phyloP scores from a whole-genome alignment of 2,888 invertebrate genomes.

The Euplagia quadripunctaria region DNA sequence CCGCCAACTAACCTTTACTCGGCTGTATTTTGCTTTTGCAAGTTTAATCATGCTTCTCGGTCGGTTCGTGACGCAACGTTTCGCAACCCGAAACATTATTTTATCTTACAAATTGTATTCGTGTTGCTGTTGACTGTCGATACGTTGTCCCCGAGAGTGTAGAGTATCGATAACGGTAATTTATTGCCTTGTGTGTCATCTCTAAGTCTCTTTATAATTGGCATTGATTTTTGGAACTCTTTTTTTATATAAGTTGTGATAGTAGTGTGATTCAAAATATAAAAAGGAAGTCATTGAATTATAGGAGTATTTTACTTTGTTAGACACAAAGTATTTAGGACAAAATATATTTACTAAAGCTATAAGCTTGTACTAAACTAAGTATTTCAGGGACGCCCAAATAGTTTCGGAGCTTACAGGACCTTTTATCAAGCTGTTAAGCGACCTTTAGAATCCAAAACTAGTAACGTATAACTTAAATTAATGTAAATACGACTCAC shows the following conservation, averaged over 20 bases:
- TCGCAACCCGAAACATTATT: slow-evolving; percentile 85
- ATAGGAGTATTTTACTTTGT: neutral
- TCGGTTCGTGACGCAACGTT: slow-evolving; percentile 84
- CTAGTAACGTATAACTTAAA: neutral
- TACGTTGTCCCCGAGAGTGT: slow-evolving; percentile 56
- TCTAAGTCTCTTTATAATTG: slow-evolving; percentile 59
- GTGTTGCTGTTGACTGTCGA: slow-evolving; percentile 72
- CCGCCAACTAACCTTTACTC: slow-evolving; percentile 82
- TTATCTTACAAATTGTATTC: slow-evolving; percentile 87
- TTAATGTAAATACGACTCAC: neutral
- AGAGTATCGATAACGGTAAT: slow-evolving; percentile 57
- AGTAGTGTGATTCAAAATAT: neutral
- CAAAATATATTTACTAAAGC: neutral
- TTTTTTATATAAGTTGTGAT: slow-evolving; percentile 7
- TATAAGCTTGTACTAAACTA: too few relatives aligned
- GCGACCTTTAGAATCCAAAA: neutral
- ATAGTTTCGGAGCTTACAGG: neutral
- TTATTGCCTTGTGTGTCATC: slow-evolving; percentile 60
- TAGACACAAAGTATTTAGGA: too few relatives aligned
- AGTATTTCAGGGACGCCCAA: too few relatives aligned
- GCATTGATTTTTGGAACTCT: slow-evolving; percentile 28
- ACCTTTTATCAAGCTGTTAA: neutral
- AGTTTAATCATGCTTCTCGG: slow-evolving; percentile 85
- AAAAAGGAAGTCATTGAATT: neutral
- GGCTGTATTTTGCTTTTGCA: slow-evolving; percentile 85